Conservation (phyloP, 2,113 vertebrate species). For the Brevimyrus niger region DNA sequence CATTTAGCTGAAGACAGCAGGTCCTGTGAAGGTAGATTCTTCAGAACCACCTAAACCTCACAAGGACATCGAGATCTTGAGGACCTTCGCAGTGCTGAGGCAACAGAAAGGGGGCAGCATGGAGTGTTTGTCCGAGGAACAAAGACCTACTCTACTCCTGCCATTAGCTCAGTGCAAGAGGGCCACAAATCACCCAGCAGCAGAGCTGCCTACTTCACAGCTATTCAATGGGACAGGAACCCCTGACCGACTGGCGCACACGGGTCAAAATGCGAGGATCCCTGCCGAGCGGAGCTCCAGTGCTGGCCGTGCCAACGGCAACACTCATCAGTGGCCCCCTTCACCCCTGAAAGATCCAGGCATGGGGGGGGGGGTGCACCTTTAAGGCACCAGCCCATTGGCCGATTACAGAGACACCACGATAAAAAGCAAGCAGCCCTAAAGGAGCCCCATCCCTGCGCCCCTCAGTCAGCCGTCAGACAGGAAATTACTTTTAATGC, state of each 20-base stretch:
- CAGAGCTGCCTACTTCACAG: neutral
- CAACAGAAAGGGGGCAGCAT: neutral
- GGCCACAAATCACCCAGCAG: slow-evolving; percentile 1
- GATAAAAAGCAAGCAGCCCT: slow-evolving; percentile 43
- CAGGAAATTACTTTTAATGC: slow-evolving; percentile 49
- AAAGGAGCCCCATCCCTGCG: neutral
- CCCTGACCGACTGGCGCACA: neutral
- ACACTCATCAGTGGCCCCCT: neutral
- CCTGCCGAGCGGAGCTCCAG: neutral
- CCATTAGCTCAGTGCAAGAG: neutral
- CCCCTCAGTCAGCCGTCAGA: slow-evolving; percentile 39
- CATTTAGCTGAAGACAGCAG: neutral
- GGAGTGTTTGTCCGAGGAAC: neutral
- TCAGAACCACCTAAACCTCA: neutral
- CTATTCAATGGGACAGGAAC: neutral
- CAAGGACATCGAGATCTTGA: neutral
- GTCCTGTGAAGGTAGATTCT: neutral
- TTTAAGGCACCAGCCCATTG: slow-evolving; percentile 44
- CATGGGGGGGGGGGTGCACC: neutral
- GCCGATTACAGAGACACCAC: slow-evolving; percentile 50
- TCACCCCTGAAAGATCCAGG: neutral
- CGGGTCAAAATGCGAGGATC: neutral
- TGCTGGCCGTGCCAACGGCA: slow-evolving; percentile 6
- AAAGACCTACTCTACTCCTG: neutral
- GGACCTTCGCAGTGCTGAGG: neutral